Evolutionary conservation across 2,113 vertebrate species (phyloP).

Genomic region (Phyllopteryx taeniolatus): DNA sequence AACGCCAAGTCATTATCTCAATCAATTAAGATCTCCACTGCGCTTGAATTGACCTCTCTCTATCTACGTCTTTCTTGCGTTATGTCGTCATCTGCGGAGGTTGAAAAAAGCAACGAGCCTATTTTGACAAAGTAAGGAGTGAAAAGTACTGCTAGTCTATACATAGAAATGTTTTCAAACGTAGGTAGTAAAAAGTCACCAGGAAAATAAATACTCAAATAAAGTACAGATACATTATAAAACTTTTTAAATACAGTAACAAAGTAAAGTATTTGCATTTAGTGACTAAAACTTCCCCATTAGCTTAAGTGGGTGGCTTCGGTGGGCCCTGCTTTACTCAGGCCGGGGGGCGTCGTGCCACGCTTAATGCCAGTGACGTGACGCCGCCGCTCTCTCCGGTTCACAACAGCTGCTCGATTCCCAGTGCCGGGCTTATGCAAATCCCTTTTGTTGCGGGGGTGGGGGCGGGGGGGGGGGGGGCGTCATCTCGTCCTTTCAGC

Average conservation of each 20-base stretch:
- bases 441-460: conserved; percentile 69
- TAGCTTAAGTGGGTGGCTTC: conserved; percentile 50
- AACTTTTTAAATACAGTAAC: not conserved
- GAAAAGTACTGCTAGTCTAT: not conserved
- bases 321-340: conserved; percentile 71
- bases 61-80: not conserved
- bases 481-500: conserved; percentile 64
- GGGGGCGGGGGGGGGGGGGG: conserved; percentile 56
- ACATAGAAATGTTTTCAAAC: no score
- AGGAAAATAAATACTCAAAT: not conserved
- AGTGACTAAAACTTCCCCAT: conserved; percentile 20
- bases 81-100: not conserved
- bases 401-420: conserved; percentile 76
- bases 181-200: not conserved
- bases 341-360: conserved; percentile 63
- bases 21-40: not conserved
- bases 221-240: not conserved
- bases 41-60: not conserved
- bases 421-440: conserved; percentile 75
- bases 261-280: not conserved
- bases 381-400: conserved; percentile 70
- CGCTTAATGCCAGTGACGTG: conserved; percentile 60
- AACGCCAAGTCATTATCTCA: conserved; percentile 10
- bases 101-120: not conserved
- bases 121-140: not conserved